Evolutionary conservation across 2,797 vertebrate genomes (phyloP).

Genomic region (Centropyge bicolor): DNA sequence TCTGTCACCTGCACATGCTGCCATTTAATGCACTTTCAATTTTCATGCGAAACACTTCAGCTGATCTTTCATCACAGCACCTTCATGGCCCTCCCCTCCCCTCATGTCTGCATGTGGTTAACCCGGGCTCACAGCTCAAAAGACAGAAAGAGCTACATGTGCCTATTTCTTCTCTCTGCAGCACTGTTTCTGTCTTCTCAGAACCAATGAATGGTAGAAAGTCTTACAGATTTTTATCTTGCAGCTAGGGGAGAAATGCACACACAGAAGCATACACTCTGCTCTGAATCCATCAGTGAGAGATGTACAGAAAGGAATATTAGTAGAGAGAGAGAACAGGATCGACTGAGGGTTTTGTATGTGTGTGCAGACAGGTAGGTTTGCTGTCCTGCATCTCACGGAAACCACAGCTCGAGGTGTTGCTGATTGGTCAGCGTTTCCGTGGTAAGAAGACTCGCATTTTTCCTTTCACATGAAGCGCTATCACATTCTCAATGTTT

Average conservation of each 20-base stretch:
- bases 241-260: background rate
- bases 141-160: background rate
- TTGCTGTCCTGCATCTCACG: background rate
- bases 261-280: background rate
- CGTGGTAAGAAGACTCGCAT: background rate
- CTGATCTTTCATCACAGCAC: background rate
- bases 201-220: background rate
- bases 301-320: background rate
- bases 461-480: background rate
- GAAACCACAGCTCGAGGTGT: constrained; percentile 47
- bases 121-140: constrained; percentile 39
- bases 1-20: constrained; percentile 30
- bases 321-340: background rate
- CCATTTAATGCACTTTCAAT: constrained; percentile 47
- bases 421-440: constrained; percentile 45
- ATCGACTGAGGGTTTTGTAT: background rate
- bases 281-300: background rate
- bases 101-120: constrained; percentile 67
- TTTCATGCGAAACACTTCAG: constrained; percentile 34
- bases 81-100: background rate
- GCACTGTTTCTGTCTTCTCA: background rate
- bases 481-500: background rate
- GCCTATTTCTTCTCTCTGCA: constrained; percentile 12
- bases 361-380: background rate
- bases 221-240: constrained; percentile 9